Evolutionary conservation across 2,113 vertebrate genomes (phyloP).

Genomic region (Leuciscus idus): DNA sequence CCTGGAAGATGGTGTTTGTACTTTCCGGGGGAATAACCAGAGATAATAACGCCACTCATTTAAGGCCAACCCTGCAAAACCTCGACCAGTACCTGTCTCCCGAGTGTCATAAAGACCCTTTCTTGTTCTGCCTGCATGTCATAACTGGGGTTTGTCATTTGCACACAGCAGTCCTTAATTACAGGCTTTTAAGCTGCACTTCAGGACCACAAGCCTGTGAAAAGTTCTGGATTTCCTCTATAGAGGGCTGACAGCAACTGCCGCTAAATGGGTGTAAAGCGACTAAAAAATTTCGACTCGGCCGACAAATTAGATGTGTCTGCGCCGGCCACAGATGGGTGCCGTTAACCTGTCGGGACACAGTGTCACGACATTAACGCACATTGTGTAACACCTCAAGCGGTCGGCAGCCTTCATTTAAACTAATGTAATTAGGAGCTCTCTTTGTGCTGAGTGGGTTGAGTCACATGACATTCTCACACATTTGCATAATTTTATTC

Average conservation of each 20-base stretch:
- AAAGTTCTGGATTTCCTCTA: slow-evolving; percentile 43
- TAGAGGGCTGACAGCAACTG: slow-evolving; percentile 50
- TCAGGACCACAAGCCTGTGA: slow-evolving; percentile 55
- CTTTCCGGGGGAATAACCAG: slow-evolving; percentile 33
- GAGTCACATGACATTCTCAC: slow-evolving; percentile 29
- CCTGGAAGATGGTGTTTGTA: slow-evolving; percentile 25
- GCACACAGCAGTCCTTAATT: slow-evolving; percentile 65
- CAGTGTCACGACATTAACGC: slow-evolving; percentile 55
- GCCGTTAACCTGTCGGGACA: slow-evolving; percentile 61
- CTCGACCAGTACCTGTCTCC: slow-evolving; percentile 50
- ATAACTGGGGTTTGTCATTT: slow-evolving; percentile 66
- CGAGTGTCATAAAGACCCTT: slow-evolving; percentile 48
- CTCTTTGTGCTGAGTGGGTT: slow-evolving; percentile 52
- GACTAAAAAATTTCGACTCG: slow-evolving; percentile 39
- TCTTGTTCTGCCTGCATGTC: slow-evolving; percentile 58
- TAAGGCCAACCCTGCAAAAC: slow-evolving; percentile 30
- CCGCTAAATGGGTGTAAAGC: slow-evolving; percentile 54
- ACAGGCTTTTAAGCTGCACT: slow-evolving; percentile 53
- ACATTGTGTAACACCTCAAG: slow-evolving; percentile 41
- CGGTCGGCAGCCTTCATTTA: slow-evolving; percentile 59
- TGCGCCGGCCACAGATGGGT: slow-evolving; percentile 46
- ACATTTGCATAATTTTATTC: slow-evolving; percentile 51
- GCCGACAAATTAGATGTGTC: slow-evolving; percentile 61
- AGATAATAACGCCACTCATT: slow-evolving; percentile 49
- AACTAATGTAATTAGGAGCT: slow-evolving; percentile 60